Evolutionary conservation across 2,888 invertebrate species (phyloP), one percentile per base, ranked within the genome.

Genomic region (Protophormia terraenovae): DNA sequence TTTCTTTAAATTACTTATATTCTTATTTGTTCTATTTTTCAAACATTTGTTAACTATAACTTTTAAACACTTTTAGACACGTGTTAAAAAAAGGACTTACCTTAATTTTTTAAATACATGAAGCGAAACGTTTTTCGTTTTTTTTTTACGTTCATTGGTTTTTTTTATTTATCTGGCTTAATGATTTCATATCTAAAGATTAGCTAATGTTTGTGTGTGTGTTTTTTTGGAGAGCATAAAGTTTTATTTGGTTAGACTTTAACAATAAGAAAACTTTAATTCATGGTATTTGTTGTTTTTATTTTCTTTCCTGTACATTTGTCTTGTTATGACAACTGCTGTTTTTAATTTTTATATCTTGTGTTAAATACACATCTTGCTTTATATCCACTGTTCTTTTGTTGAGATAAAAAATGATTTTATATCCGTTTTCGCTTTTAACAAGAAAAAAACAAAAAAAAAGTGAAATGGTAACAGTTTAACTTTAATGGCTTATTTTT

Each of bases 321-420:
- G 62, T 72, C 41, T 62, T 55, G 64, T 19, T 19, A 45, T 72
- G 72, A 55, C 71, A 79, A 64, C 64, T 55, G 71, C 32, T 55
- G 27, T 19, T 19, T 55, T 55, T 55, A 41, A 53, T 55, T 72
- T 50, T 16, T 16, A 35, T 62, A 6, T 32, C 4, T n/a, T 32
- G 1, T 27, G 14, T 19, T 53, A 27, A 29, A 45, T 24, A 38
- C 27, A 14, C 5, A 19, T 14, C 19, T 3, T 0, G 16, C 16
- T 45, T 41, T 0, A 2, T 19, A n/a, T 24, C 14, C 3, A 27
- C 12, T 38, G 47, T 38, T n/a, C 27, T 64, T 22, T 47, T 47
- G 19, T 66, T 41, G 12, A 35, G 19, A 16, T 45, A 55, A 53
- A 29, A 72, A 66, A 72, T 72, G 41, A 38, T 35, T 72, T 72